Evolutionary conservation across 1,140 invertebrate genomes (phyloP).

Genomic region (Coptotermes formosanus): DNA sequence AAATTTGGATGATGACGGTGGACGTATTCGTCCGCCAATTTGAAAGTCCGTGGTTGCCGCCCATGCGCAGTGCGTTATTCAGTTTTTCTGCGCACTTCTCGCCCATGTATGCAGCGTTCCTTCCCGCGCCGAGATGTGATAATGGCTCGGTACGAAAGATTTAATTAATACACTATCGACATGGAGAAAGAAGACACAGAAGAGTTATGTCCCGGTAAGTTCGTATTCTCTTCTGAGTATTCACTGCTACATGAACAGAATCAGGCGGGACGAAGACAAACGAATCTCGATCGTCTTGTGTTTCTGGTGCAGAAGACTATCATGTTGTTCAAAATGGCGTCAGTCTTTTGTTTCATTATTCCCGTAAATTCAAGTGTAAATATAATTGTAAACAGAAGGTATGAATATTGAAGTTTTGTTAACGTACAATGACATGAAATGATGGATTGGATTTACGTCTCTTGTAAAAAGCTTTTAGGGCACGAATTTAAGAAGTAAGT

Average conservation of each 20-base stretch:
- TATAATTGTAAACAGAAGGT: neutral
- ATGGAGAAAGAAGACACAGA: neutral
- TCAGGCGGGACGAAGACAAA: neutral
- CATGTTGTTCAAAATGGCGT: conserved; percentile 24
- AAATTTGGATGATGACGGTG: neutral
- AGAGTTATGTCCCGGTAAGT: neutral
- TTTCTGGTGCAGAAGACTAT: conserved; percentile 27
- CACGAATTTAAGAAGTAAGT: neutral
- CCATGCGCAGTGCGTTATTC: conserved; percentile 9
- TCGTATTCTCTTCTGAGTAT: neutral
- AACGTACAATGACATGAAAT: neutral
- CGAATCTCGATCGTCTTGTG: conserved; percentile 28
- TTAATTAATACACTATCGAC: neutral
- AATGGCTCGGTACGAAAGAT: neutral
- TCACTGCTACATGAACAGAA: neutral
- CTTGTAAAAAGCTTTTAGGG: neutral
- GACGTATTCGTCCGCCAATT: conserved; percentile 9
- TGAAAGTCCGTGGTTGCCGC: neutral
- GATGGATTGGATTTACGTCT: neutral
- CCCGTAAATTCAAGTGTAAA: conserved; percentile 23
- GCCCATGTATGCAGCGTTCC: neutral
- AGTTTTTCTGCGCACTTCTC: neutral
- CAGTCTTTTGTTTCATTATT: conserved; percentile 29
- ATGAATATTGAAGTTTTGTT: neutral
- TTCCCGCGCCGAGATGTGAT: neutral